Base-by-base conservation (phyloP, 53 echinoderm and acorn worm genomes). In the Apostichopus leukothele region DNA sequence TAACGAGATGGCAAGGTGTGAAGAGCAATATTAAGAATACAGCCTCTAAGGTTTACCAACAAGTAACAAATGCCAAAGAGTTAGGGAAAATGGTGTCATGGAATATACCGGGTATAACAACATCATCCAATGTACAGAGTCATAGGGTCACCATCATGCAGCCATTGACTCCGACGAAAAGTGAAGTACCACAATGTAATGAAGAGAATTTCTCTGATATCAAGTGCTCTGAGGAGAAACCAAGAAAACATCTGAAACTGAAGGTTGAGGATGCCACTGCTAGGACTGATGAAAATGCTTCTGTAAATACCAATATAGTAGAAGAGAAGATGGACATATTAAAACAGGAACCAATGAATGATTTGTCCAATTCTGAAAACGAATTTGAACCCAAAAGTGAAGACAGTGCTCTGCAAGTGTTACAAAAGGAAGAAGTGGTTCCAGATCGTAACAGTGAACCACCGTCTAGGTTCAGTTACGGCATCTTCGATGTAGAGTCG, bases 41-140 rank as follows among this genome's bases (percentile, higher is more conserved):
- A 50, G 50, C 85, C 39, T 27, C 85, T 68, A 67, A 85, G 85
- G 85, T 67, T 14, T 85, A 85, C 68, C 66, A 67, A 26, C 85
- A 85, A 21, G 21, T 85, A 25, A 20, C 67, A 16, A 60, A 66
- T 85, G 85, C 67, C 85, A 85, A 85, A 67, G 85, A 85, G 50
- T 67, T 85, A 67, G 68, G 85, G 5, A 63, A 85, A 18, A 25
- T 26, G 12, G 13, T 85, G 10, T 85, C 85, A 63, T 85, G 85
- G 85, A 50, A 66, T 51, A 11, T 85, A 14, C 85, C 85, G 12
- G 16, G 85, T 11, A 51, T 85, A 11, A 10, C 50, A 9, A 5
- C 77, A 51, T 76, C 77, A 39, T 9, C 23, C 20, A 74, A 25
- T 16, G 14, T 74, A 19, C 74, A 74, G 16, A 50, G 50, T 39